Conservation (phyloP, 2,113 vertebrate species). For the Lepisosteus oculatus region DNA sequence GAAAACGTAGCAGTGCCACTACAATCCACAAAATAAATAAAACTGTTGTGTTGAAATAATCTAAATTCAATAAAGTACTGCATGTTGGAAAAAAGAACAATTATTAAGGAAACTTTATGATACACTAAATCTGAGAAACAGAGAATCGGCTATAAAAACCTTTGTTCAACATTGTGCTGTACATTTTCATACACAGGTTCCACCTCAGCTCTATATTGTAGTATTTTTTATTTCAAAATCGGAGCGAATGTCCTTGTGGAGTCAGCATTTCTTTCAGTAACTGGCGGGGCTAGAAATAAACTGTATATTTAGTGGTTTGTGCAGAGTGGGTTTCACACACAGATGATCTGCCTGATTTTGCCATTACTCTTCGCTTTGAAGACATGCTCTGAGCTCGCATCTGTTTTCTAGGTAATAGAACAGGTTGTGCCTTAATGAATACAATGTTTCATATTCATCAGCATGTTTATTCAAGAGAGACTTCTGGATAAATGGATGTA, state of each 20-base stretch:
- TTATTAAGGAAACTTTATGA: background rate
- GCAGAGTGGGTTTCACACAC: background rate
- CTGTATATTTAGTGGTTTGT: slow-evolving; percentile 18
- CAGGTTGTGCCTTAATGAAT: slow-evolving; percentile 45
- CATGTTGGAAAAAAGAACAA: slow-evolving; percentile 33
- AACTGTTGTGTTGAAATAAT: slow-evolving; percentile 8
- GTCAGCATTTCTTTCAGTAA: slow-evolving; percentile 9
- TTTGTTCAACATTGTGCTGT: too few species aligned
- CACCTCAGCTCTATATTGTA: slow-evolving; percentile 30
- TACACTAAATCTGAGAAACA: slow-evolving; percentile 26
- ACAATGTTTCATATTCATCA: slow-evolving; percentile 18
- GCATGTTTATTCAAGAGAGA: slow-evolving; percentile 22
- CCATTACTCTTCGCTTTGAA: slow-evolving; percentile 20
- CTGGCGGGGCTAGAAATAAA: slow-evolving; percentile 42
- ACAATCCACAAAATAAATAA: slow-evolving; percentile 28
- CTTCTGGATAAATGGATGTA: slow-evolving; percentile 27
- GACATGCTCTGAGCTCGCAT: background rate
- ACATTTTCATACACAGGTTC: too few species aligned
- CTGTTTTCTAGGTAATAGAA: slow-evolving; percentile 29
- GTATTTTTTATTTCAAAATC: slow-evolving; percentile 19
- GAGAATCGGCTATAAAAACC: slow-evolving; percentile 5
- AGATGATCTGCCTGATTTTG: slow-evolving; percentile 1
- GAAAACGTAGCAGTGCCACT: slow-evolving; percentile 74
- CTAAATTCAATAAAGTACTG: slow-evolving; percentile 21
- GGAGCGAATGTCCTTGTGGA: slow-evolving; percentile 15